phyloP scores from a whole-genome alignment of 2,888 invertebrate species.

The Chalcis sispes region DNA sequence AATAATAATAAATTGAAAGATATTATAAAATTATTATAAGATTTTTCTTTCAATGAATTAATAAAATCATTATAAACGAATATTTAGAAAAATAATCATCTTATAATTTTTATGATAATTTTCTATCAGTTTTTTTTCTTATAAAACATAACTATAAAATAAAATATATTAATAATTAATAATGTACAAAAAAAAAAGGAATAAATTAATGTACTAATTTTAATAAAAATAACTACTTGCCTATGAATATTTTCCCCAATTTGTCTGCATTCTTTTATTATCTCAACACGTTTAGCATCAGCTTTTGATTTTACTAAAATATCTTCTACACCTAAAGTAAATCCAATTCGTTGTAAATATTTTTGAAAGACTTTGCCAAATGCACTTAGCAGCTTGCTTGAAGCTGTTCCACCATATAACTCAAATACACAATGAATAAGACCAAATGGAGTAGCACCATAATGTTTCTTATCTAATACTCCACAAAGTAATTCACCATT shows the following conservation, averaged over 20 bases:
- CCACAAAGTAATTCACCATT: slow-evolving; percentile 93
- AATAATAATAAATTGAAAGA: too few species aligned
- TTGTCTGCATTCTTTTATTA: slow-evolving; percentile 81
- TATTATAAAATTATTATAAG: neutral
- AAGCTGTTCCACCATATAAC: slow-evolving; percentile 93
- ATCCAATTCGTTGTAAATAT: slow-evolving; percentile 93
- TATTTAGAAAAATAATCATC: neutral
- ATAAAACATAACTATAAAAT: neutral
- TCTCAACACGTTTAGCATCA: slow-evolving; percentile 83
- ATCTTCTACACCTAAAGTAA: slow-evolving; percentile 96
- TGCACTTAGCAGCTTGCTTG: slow-evolving; percentile 89
- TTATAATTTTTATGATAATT: neutral
- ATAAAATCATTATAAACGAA: too few species aligned
- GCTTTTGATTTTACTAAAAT: slow-evolving; percentile 88
- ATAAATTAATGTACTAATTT: neutral
- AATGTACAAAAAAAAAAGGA: neutral
- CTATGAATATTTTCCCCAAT: slow-evolving; percentile 67
- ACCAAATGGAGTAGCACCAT: slow-evolving; percentile 96
- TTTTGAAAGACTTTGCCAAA: slow-evolving; percentile 95
- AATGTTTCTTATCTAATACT: slow-evolving; percentile 96
- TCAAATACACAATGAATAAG: slow-evolving; percentile 97
- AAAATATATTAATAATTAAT: neutral
- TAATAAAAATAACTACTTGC: slow-evolving; percentile 9
- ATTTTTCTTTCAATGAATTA: neutral
- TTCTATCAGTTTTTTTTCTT: neutral